phyloP scores from a whole-genome alignment of 2,113 vertebrate genomes.

The Tympanuchus pallidicinctus region DNA sequence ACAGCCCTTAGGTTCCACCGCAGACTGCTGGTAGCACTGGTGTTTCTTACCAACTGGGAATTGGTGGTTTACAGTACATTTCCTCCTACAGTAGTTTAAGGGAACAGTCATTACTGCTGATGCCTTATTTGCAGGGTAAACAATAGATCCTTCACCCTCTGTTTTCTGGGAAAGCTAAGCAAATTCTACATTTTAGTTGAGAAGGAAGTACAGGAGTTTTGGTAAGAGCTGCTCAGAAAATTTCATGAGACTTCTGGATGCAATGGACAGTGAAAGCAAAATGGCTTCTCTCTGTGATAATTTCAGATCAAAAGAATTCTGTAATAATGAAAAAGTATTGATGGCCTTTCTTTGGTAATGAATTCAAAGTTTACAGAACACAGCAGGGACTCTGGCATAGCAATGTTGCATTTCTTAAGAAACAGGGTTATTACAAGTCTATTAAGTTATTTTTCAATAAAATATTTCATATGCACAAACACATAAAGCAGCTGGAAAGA shows the following conservation, averaged over 20 bases:
- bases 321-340: slow-evolving; percentile 25
- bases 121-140: background rate
- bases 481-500: slow-evolving; percentile 44
- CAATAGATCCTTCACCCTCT: background rate
- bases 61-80: background rate
- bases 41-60: background rate
- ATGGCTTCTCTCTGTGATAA: background rate
- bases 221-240: background rate
- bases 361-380: slow-evolving; percentile 43
- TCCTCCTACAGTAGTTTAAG: background rate
- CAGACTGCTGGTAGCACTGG: background rate
- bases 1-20: background rate
- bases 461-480: slow-evolving; percentile 40
- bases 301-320: slow-evolving; percentile 18
- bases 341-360: slow-evolving; percentile 1
- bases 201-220: background rate
- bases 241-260: background rate
- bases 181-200: background rate
- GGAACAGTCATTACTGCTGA: background rate
- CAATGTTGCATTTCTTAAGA: background rate
- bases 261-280: background rate
- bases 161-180: background rate
- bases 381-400: slow-evolving; percentile 5
- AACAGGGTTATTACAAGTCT: slow-evolving; percentile 17
- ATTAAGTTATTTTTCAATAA: slow-evolving; percentile 61